These are phyloP conservation scores for Lophochroa leadbeateri DNA, from an alignment of 2,113 vertebrate species.

Conservation along the genomic window DNA sequence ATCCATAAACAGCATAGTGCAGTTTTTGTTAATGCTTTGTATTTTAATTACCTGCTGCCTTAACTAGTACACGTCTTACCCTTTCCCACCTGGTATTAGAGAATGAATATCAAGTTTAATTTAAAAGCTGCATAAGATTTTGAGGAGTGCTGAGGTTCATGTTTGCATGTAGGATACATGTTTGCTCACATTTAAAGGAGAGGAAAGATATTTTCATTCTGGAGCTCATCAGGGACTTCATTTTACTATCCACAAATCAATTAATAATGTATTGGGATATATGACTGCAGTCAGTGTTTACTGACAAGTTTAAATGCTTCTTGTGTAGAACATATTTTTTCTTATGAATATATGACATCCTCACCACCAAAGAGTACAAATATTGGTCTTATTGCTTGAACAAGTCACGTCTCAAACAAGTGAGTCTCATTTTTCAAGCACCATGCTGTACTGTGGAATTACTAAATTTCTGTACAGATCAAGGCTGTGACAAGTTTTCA, in stretches of 20 bases:
- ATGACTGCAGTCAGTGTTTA: slow-evolving; percentile 19
- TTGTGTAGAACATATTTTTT: slow-evolving; percentile 35
- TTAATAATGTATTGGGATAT: not conserved
- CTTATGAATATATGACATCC: not conserved
- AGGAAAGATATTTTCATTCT: not conserved
- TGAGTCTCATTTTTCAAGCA: not conserved
- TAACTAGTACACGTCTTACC: not conserved
- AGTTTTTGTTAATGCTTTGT: slow-evolving; percentile 40
- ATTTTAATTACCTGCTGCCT: slow-evolving; percentile 19
- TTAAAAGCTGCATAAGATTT: not conserved
- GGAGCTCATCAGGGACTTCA: not conserved
- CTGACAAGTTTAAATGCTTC: slow-evolving; percentile 40
- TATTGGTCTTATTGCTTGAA: slow-evolving; percentile 16
- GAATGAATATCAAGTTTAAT: not conserved
- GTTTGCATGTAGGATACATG: not conserved
- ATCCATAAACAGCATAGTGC: not conserved
- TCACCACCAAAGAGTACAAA: slow-evolving; percentile 23
- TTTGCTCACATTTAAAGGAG: not conserved
- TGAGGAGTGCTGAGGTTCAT: not conserved
- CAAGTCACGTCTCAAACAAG: not conserved
- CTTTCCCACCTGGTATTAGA: not conserved
- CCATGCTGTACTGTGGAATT: not conserved
- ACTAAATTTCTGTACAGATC: not conserved
- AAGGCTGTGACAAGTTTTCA: not conserved
- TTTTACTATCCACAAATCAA: not conserved